phyloP scores from a whole-genome alignment of 2,888 invertebrate species.

The Cryptus viduatorius region DNA sequence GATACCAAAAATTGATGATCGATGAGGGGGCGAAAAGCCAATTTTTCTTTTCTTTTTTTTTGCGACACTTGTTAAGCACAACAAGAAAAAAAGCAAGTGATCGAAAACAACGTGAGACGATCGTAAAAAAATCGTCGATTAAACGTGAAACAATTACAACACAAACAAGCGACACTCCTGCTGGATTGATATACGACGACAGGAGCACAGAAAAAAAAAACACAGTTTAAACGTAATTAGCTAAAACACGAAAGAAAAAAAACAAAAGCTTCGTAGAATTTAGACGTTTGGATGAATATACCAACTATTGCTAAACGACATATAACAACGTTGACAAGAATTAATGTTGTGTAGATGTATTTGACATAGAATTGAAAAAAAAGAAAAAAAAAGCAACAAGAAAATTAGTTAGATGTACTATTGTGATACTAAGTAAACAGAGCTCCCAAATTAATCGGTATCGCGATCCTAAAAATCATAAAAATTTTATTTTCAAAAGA shows the following conservation, averaged over 20 bases:
- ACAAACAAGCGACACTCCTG: slow-evolving; percentile 27
- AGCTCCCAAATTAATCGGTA: slow-evolving; percentile 73
- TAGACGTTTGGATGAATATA: slow-evolving; percentile 68
- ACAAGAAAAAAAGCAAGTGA: neutral
- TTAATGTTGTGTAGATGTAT: slow-evolving; percentile 73
- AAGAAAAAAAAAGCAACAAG: slow-evolving; percentile 26
- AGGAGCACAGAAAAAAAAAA: slow-evolving; percentile 44
- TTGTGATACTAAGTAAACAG: slow-evolving; percentile 81
- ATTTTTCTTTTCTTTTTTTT: slow-evolving; percentile 12
- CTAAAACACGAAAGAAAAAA: slow-evolving; percentile 49
- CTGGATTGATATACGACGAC: slow-evolving; percentile 12
- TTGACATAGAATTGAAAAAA: neutral
- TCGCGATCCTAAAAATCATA: slow-evolving; percentile 18
- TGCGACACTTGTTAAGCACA: neutral
- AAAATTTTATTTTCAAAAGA: slow-evolving; percentile 34
- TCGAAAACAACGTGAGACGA: neutral
- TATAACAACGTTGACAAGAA: slow-evolving; percentile 55
- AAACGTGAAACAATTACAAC: slow-evolving; percentile 1
- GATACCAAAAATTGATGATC: slow-evolving; percentile 18
- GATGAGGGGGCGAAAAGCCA: neutral
- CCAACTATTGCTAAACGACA: slow-evolving; percentile 54
- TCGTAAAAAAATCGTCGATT: slow-evolving; percentile 16
- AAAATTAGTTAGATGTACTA: slow-evolving; percentile 75
- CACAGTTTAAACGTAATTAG: slow-evolving; percentile 26
- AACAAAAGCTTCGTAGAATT: slow-evolving; percentile 55